Percentiles rank a stretch among this genome's conserved stretches.
These are phyloP conservation scores for Miichthys miiuy DNA, from an alignment of 2,797 vertebrate genomes.

Conservation along the genomic window DNA sequence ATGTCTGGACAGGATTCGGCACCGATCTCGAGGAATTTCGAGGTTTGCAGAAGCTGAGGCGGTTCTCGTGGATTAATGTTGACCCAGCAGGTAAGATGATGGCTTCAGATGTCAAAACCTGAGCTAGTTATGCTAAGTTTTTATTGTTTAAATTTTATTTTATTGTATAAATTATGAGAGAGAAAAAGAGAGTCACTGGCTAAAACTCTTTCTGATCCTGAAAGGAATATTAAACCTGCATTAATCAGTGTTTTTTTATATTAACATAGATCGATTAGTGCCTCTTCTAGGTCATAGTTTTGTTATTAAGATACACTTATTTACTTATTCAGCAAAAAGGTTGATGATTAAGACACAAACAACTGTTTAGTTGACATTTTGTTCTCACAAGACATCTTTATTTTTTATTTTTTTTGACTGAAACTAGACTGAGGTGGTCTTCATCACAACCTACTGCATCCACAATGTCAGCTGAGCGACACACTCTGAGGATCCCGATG, in stretches of 20 bases:
- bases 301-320: not conserved
- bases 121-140: not conserved
- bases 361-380: not conserved
- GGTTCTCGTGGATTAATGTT: not conserved
- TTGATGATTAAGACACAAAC: not conserved
- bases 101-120: not conserved
- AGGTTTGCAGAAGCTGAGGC: not conserved
- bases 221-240: not conserved
- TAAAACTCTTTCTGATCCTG: not conserved
- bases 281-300: not conserved
- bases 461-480: not conserved
- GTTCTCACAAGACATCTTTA: not conserved
- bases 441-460: not conserved
- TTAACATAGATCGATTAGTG: not conserved
- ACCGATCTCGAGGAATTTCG: rapidly evolving
- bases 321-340: too few relatives aligned
- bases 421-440: not conserved
- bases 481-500: not conserved
- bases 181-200: not conserved
- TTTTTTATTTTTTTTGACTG: slow-evolving; percentile 12
- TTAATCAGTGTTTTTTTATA: not conserved
- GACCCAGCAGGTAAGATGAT: slow-evolving; percentile 36
- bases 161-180: not conserved
- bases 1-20: not conserved
- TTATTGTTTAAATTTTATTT: rapidly evolving